phyloP scores from a whole-genome alignment of 2,113 vertebrate genomes.

The Zootoca vivipara region DNA sequence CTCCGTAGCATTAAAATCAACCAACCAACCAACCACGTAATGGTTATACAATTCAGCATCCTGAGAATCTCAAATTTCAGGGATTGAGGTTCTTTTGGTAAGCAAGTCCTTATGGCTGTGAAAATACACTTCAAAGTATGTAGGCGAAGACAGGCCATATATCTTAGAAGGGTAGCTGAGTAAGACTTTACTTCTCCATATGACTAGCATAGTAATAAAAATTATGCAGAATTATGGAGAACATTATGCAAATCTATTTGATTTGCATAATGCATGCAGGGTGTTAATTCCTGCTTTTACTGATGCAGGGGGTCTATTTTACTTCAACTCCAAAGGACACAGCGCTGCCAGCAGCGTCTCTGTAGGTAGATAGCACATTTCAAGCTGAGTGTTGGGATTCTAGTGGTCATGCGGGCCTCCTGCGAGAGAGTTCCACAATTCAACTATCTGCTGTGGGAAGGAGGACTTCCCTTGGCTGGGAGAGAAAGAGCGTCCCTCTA shows the following conservation, averaged over 20 bases:
- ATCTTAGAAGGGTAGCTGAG: not conserved
- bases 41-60: not conserved
- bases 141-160: not conserved
- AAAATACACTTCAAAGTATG: not conserved
- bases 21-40: no score
- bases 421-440: no score
- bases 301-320: not conserved
- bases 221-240: not conserved
- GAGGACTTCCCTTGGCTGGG: no score
- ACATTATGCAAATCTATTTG: not conserved
- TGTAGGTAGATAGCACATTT: not conserved
- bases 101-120: not conserved
- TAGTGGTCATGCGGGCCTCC: no score
- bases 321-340: not conserved
- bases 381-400: not conserved
- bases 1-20: not conserved
- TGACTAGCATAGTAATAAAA: not conserved
- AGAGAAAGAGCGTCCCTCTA: no score
- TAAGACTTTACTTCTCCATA: not conserved
- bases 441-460: no score
- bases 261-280: not conserved
- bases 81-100: no score
- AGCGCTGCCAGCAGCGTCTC: not conserved
- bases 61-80: not conserved
- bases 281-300: not conserved